Percentiles rank a stretch among this genome's conserved stretches.
Conservation (phyloP, 2,113 vertebrate species). For the Crotalus horridus region DNA sequence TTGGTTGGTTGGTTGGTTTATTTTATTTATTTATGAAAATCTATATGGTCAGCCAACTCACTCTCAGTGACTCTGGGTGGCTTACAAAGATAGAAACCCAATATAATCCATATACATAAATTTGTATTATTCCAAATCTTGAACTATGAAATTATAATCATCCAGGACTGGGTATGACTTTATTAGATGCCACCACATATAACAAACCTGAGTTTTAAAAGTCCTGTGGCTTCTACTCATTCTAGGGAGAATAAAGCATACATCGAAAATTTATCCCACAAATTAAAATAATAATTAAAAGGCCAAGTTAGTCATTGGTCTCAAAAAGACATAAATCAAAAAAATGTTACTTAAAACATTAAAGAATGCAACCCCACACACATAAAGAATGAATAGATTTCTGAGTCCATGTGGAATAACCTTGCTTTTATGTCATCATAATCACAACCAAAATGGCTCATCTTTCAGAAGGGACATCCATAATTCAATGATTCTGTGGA, state of each 20-base stretch:
- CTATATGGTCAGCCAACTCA: neutral
- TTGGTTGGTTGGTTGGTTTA: neutral
- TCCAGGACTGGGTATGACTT: slow-evolving; percentile 18
- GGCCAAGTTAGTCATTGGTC: neutral
- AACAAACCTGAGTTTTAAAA: slow-evolving; percentile 22
- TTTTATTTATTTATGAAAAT: neutral
- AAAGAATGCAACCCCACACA: slow-evolving; percentile 6
- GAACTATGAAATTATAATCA: slow-evolving; percentile 33
- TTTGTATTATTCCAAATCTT: slow-evolving; percentile 11
- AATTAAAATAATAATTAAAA: slow-evolving; percentile 18
- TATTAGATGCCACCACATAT: slow-evolving; percentile 16
- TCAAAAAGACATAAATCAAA: slow-evolving; percentile 3
- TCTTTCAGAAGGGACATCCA: neutral
- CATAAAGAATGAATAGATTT: neutral
- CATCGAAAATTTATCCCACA: neutral
- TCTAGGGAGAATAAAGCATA: neutral
- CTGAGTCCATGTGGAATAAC: slow-evolving; percentile 10
- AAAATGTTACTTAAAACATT: slow-evolving; percentile 29
- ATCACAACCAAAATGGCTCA: slow-evolving; percentile 30
- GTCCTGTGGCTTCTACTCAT: neutral
- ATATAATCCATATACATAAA: neutral
- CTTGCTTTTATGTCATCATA: slow-evolving; percentile 6
- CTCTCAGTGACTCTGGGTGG: neutral
- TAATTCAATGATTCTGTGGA: slow-evolving; percentile 2
- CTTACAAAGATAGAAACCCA: neutral